These are phyloP conservation scores for Caenorhabditis sinica DNA, from an alignment of 2,888 invertebrate genomes.

Conservation along the genomic window DNA sequence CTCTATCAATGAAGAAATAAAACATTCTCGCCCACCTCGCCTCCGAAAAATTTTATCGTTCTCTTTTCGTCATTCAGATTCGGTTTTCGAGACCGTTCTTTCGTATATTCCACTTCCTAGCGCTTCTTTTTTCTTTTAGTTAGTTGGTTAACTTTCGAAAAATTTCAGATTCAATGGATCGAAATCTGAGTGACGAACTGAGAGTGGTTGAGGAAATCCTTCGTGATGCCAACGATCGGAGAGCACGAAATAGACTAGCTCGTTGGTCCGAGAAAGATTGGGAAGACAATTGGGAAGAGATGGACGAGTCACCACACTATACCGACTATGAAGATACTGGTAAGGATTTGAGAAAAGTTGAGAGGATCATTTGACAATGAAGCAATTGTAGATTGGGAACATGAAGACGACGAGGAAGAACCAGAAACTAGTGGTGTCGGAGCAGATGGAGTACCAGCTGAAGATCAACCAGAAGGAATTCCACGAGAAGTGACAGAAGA, in stretches of 20 bases:
- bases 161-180: conserved; percentile 13
- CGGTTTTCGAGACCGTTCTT: conserved; percentile 14
- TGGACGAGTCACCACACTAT: no score
- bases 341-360: no score
- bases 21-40: conserved; percentile 14
- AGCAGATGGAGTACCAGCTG: background rate
- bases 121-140: background rate
- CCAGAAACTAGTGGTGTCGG: background rate
- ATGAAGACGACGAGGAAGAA: no score
- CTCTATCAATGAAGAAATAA: conserved; percentile 14
- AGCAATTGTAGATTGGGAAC: no score
- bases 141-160: no score
- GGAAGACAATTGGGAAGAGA: no score
- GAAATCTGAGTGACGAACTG: background rate
- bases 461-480: background rate
- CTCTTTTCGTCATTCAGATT: background rate
- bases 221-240: no score
- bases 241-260: no score
- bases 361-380: no score
- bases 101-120: background rate
- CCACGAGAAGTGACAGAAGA: background rate
- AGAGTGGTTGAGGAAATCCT: no score
- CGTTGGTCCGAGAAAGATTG: no score
- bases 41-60: conserved; percentile 13
- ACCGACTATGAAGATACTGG: no score